A percentile compares a stretch with the other conserved stretches of the same genome.
Evolutionary conservation across 37 sponge, comb jelly and placozoan species (phyloP).

Genomic region (Mnemiopsis leidyi): DNA sequence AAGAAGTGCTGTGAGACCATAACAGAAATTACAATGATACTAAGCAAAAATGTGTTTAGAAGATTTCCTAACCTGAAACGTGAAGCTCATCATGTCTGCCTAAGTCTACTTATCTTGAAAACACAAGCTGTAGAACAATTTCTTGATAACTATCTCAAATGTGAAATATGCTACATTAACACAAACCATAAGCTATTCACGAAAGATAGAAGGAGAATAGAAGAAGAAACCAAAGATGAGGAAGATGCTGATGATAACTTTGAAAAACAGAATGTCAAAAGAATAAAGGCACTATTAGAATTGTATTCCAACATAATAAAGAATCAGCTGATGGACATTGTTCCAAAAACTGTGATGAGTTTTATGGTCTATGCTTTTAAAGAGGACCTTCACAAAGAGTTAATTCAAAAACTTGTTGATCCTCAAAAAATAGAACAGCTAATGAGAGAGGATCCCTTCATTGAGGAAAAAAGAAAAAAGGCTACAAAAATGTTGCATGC

Average conservation of each 20-base stretch:
- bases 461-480: background rate
- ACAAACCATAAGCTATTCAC: conserved; percentile 26
- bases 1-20: background rate
- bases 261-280: background rate
- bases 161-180: conserved; percentile 29
- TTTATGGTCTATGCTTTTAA: conserved; percentile 10
- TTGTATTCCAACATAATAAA: background rate
- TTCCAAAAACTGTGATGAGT: conserved; percentile 28
- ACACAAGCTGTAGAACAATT: background rate
- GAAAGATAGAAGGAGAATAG: background rate
- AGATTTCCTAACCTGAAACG: conserved; percentile 12
- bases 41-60: background rate
- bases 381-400: conserved; percentile 10
- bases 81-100: background rate
- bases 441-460: conserved; percentile 18
- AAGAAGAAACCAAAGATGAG: background rate
- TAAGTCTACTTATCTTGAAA: background rate
- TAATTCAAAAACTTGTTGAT: background rate
- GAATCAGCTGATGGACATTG: conserved; percentile 16
- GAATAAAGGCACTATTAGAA: conserved; percentile 11
- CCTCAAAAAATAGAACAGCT: background rate
- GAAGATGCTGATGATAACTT: background rate
- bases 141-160: conserved; percentile 6
- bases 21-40: background rate
- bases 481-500: conserved; percentile 1